Conservation (phyloP, 2,113 vertebrate genomes). For the Machaerirhynchus nigripectus region DNA sequence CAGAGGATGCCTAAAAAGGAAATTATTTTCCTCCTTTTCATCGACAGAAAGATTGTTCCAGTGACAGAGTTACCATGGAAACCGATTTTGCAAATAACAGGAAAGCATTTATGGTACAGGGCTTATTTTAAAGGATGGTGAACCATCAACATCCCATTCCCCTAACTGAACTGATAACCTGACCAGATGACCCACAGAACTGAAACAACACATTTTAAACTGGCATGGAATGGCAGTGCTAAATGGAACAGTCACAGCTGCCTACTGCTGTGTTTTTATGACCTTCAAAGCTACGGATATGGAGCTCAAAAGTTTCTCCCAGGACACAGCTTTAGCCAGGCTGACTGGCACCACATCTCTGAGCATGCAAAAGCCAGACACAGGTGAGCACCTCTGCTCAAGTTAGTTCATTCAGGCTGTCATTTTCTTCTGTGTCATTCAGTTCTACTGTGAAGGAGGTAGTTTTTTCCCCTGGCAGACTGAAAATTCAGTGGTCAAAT, state of each 20-base stretch:
- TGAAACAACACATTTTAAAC: neutral
- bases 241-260: neutral
- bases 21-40: constrained; percentile 32
- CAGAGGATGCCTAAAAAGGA: neutral
- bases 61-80: constrained; percentile 22
- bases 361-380: accelerated
- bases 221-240: neutral
- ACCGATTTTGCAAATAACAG: constrained; percentile 5
- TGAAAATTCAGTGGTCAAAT: neutral
- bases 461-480: accelerated
- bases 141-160: neutral
- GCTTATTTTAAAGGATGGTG: neutral
- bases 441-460: neutral
- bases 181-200: neutral
- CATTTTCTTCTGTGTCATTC: neutral
- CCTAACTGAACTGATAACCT: neutral
- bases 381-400: neutral
- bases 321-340: neutral
- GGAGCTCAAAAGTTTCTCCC: neutral
- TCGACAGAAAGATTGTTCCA: neutral
- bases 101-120: neutral
- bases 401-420: neutral
- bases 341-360: accelerated
- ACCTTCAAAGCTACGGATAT: neutral
- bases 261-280: neutral